Evolutionary conservation across 2,797 vertebrate species (phyloP), one percentile per base, ranked within the genome.

Genomic region (Amphiprion clarkii): DNA sequence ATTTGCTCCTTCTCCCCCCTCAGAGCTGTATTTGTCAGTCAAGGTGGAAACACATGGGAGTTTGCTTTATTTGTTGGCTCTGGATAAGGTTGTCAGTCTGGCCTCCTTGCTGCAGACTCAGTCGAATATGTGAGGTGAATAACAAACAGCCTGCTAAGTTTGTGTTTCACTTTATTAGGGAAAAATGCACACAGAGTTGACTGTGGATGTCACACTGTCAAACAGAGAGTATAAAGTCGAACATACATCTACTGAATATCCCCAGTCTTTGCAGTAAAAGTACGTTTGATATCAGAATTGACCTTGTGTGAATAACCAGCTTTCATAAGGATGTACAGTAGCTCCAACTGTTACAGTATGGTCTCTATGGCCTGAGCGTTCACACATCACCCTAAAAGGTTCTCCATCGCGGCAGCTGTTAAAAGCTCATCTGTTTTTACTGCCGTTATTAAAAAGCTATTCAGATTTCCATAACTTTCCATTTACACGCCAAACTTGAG

Each of bases 71-170:
- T 79, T 69, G 63, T 39, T 6, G 21, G 65, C 70, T 16, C 68
- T 40, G 69, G 81, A 74, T 78, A 39, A 81, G 77, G 82, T 63
- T 71, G 78, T 87, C 75, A 66, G 75, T 79, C 55, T 74, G 83
- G 52, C 80, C 62, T 69, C 58, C 60, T 56, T 21, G 56, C 77
- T 17, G 61, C 83, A 84, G 46, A 58, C 83, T 63, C n/a, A 0
- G 62, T 74, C 49, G 44, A 51, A 42, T 16, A 12, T 70, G 74
- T 60, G 78, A 67, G 77, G 11, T 10, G 87, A 86, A 87, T 87
- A 64, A 55, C 67, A 87, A 86, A 53, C 62, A 23, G 52, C 16
- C 12, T 19, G 17, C 68, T 71, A 71, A 48, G 56, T 67, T 73
- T 59, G 14, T 23, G 19, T 65, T 74, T 58, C 39, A 48, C 71